Percentiles rank a stretch among this genome's conserved stretches.
phyloP scores from a whole-genome alignment of 2,888 invertebrate genomes.

The Melipona beecheii region DNA sequence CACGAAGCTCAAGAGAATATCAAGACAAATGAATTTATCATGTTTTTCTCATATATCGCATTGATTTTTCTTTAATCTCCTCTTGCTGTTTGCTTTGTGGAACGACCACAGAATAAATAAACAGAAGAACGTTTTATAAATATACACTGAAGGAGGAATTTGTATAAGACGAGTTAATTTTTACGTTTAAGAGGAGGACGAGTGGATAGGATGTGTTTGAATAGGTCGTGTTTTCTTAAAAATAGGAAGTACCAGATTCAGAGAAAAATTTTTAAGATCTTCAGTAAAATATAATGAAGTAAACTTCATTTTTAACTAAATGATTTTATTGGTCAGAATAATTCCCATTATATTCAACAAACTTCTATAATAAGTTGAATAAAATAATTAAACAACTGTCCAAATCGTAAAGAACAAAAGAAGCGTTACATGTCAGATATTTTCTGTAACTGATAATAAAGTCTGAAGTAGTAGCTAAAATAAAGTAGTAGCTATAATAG shows the following conservation, averaged over 20 bases:
- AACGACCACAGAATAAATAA: not conserved
- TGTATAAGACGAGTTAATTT: not conserved
- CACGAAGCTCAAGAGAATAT: no score
- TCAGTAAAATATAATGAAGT: not conserved
- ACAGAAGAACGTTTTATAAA: not conserved
- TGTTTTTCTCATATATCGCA: not conserved
- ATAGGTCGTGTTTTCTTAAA: not conserved
- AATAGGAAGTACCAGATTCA: not conserved
- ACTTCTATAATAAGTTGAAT: not conserved
- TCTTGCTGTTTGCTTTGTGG: not conserved
- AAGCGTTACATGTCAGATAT: not conserved
- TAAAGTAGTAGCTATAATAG: no score
- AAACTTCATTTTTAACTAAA: not conserved
- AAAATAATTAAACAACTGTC: conserved; percentile 2
- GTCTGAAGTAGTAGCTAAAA: not conserved
- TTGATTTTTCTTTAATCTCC: not conserved
- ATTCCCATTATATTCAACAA: not conserved
- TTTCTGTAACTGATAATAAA: not conserved
- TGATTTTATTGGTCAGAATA: conserved; percentile 1
- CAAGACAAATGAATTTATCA: no score
- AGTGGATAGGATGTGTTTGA: not conserved
- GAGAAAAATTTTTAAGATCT: not conserved
- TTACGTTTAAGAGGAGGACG: not conserved
- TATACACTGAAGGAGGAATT: not conserved
- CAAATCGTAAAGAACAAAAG: not conserved